Base-by-base conservation (phyloP, 1,140 invertebrate species). In the Solenopsis fugax region DNA sequence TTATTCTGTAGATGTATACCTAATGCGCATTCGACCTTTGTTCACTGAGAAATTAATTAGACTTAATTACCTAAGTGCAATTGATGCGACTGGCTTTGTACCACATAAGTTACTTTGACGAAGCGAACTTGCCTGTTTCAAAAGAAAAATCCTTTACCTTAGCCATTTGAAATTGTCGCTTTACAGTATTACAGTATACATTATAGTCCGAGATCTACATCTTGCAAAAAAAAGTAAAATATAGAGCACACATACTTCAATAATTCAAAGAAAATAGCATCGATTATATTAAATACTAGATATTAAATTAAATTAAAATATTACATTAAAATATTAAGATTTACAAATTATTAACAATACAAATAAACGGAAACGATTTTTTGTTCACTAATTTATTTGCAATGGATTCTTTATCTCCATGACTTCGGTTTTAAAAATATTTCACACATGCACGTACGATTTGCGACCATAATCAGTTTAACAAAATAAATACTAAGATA, bases 11-110 rank as follows among this genome's bases (percentile, higher is more conserved):
- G 34, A 56, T 69, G 64, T 54, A 71, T 81, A 71, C 64, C 37
- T 54, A 71, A 71, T 41, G 52, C 52, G 67, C 67, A 73, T 73
- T 82, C 54, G 52, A 82, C 52, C 50, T 48, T 75, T 58, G 54
- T 84, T 73, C 45, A 7, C 18, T 0, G 56, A 45, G n/a, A 73
- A 73, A 84, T 84, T 84, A 75, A 84, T 84, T 54, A 48, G 41
- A 60, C 54, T 60, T 60, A 84, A 84, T 84, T 84, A 84, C 29
- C 54, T 60, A 75, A 75, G 69, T 50, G 69, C 62, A 54, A 78
- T 78, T 78, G 65, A 80, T 80, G 45, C 12, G 12, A 54, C 69
- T 37, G 69, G 41, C 54, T 84, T 62, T 82, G 52, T 73, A 48
- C 34, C 13, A 34, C 29, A n/a, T 21, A 60, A n/a, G 24, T 84